Base-by-base conservation (phyloP, 2,888 invertebrate species). In the Dromius quadrimaculatus region DNA sequence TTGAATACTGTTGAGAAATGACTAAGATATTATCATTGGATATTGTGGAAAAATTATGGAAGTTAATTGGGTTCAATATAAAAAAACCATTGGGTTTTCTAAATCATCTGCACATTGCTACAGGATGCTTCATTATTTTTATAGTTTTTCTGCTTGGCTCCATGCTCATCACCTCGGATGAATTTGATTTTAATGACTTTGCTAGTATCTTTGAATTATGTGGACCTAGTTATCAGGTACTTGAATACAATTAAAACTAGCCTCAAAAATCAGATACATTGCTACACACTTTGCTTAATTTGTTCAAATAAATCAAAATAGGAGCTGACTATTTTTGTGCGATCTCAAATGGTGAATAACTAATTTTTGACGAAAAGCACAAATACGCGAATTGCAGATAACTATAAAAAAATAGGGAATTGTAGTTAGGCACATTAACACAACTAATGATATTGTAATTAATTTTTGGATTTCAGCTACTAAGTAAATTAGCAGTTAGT, bases 141-240 rank as follows among this genome's bases (percentile, higher is more conserved):
- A 54, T 28, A 9, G 54, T 66, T 6, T 9, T 17, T 13, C 6
- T 36, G 4, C 41, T 66, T 15, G 54, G 66, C 2, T 36, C 20
- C 38, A 38, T 54, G 54, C 19, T 66, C 5, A 20, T 66, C 9
- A 13, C 57, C 41, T 54, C 22, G 2, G 28, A 54, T 20, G 66
- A 66, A 8, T 34, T 54, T 41, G 54, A 54, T 50, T 15, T 50
- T 0, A 66, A 66, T 66, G 38, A 54, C 2, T 28, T 66, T 13
- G 66, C 66, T n/a, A 57, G 57, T 28, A 47, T 38, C 17, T 66
- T 66, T 66, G 66, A 66, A 54, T 57, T 41, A 9, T 66, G 66
- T 34, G 66, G 66, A 8, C 66, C 66, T 13, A 38, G 57, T 22
- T 66, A 66, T 57, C 66, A 66, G 66, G 66, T 57, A 66, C n/a